phyloP scores from a whole-genome alignment of 2,113 vertebrate species.

The Tragelaphus buxtoni region DNA sequence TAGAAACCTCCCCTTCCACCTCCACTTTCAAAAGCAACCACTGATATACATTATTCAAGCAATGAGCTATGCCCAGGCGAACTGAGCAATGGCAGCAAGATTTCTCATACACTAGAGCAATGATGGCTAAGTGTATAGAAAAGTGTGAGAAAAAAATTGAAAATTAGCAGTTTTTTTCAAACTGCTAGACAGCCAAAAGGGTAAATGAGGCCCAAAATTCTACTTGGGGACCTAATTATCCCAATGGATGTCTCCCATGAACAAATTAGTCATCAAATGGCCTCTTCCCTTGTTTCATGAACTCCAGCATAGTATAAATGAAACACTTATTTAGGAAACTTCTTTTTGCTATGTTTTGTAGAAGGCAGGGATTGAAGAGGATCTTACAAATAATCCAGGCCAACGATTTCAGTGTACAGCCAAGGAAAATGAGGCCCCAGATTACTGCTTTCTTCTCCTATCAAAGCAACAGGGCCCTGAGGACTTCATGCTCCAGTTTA shows the following conservation, averaged over 20 bases:
- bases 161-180: neutral
- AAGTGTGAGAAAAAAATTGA: neutral
- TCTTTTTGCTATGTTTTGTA: neutral
- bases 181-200: neutral
- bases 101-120: neutral
- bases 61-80: neutral
- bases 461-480: neutral
- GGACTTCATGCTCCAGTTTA: neutral
- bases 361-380: neutral
- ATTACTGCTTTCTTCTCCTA: neutral
- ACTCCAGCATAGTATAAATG: neutral
- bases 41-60: neutral
- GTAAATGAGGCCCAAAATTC: constrained; percentile 2
- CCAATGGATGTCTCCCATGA: neutral
- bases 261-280: constrained; percentile 36
- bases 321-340: neutral
- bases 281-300: neutral
- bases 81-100: neutral
- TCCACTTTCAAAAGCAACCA: neutral
- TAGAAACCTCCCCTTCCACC: neutral
- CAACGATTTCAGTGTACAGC: neutral
- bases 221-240: neutral
- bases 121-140: neutral
- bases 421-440: neutral
- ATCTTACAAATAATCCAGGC: neutral